phyloP scores from a whole-genome alignment of 2,113 vertebrate species.

The Ammodytes marinus region DNA sequence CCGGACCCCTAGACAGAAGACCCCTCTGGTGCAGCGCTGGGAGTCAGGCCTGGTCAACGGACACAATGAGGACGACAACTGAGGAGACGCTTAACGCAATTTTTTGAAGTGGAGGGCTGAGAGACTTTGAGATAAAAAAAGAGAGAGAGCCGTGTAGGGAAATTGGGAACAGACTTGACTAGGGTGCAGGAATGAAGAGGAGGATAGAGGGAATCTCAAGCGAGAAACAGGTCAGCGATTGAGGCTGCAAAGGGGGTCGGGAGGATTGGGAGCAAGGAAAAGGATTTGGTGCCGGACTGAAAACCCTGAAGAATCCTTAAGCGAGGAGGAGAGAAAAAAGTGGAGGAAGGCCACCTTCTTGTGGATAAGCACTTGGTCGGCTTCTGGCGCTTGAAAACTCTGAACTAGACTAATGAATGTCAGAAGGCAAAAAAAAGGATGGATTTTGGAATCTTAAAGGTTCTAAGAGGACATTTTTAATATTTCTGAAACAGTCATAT shows the following conservation, averaged over 20 bases:
- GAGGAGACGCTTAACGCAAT: slow-evolving; percentile 33
- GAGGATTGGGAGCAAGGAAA: slow-evolving; percentile 48
- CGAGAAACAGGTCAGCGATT: slow-evolving; percentile 51
- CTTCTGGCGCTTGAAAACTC: slow-evolving; percentile 29
- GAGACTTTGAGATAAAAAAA: slow-evolving; percentile 13
- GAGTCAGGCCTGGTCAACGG: slow-evolving; percentile 80
- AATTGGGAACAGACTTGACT: neutral
- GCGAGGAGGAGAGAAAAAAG: slow-evolving; percentile 11
- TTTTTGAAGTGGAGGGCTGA: slow-evolving; percentile 26
- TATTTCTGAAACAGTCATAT: too few species aligned
- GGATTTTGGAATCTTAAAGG: too few species aligned
- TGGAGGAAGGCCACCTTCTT: slow-evolving; percentile 9
- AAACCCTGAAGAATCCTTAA: slow-evolving; percentile 48
- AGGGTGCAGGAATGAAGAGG: slow-evolving; percentile 1
- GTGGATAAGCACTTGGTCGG: slow-evolving; percentile 32
- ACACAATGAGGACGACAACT: slow-evolving; percentile 57
- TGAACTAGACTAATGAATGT: slow-evolving; percentile 20
- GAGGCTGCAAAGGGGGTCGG: slow-evolving; percentile 50
- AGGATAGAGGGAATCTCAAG: slow-evolving; percentile 23
- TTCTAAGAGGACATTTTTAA: too few species aligned
- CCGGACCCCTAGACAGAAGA: slow-evolving; percentile 73
- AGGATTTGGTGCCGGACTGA: slow-evolving; percentile 39
- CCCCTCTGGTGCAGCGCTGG: slow-evolving; percentile 81
- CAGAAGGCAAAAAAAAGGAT: slow-evolving; percentile 9
- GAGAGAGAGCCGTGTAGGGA: neutral